Evolutionary conservation across 2,888 invertebrate genomes (phyloP), one percentile per base, ranked within the genome.

Genomic region (Thalpophila matura): DNA sequence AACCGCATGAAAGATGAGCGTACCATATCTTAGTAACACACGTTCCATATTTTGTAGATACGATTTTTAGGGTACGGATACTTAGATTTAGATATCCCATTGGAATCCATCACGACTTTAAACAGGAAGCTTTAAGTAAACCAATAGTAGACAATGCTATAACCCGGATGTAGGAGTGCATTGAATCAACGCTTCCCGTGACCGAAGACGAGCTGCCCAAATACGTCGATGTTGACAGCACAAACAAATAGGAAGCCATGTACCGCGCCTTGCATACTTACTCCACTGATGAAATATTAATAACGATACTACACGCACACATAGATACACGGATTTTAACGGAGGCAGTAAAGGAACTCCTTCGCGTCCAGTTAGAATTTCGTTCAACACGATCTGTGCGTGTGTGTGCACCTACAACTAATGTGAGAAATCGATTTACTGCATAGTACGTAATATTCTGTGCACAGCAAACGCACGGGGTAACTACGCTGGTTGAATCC

Each of bases 101-200:
- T 64, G 74, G 63, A 78, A 74, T 70, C 74, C 68, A 77, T 77
- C 70, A 76, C 51, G 61, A 74, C 75, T 74, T 67, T 68, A 79
- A 82, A 85, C 91, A 89, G 92, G 92, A 92, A 88, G 84, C 83
- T 70, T 83, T 83, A 84, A 79, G 84, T 83, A 82, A 85, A 79
- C 82, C 75, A 84, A 86, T 85, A 82, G 81, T 88, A 89, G 89
- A 88, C 87, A 87, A 85, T 86, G 79, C 82, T 62, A 81, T 79
- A 83, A 79, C 80, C 87, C 91, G 93, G 93, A 93, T 82, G 88
- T 76, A 66, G 57, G 88, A 86, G 87, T 91, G 91, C 91, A 90
- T 91, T 91, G 90, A 90, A 87, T 88, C 87, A 82, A 82, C 78
- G 77, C 82, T 78, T 79, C 77, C 75, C 72, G 75, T 65, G 37